Percentiles rank a stretch among this genome's conserved stretches.
Conservation (phyloP, 2,113 vertebrate genomes). For the Dipodomys stephensi region DNA sequence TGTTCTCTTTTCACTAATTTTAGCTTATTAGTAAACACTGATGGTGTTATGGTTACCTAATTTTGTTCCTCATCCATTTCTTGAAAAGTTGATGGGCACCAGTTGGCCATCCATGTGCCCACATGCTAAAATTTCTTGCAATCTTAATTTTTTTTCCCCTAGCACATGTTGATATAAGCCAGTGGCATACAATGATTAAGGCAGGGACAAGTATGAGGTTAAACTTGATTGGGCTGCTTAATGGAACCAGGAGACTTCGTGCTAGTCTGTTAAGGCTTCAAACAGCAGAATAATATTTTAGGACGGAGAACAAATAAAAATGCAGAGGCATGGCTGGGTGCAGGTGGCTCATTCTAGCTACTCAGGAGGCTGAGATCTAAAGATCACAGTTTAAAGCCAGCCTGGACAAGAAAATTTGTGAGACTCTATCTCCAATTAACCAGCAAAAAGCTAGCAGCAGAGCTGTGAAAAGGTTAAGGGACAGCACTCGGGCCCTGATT, state of each 20-base stretch:
- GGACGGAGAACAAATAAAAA: not conserved
- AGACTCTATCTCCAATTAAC: too few species aligned
- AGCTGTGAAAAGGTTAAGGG: too few species aligned
- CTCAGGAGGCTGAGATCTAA: too few species aligned
- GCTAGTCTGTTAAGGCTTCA: not conserved
- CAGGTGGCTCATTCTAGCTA: too few species aligned
- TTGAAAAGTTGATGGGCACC: not conserved
- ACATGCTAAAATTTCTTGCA: not conserved
- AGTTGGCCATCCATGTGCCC: too few species aligned
- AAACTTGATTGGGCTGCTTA: not conserved
- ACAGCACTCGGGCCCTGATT: too few species aligned
- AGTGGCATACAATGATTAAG: not conserved
- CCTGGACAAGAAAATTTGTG: too few species aligned
- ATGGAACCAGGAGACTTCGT: not conserved
- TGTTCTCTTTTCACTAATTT: not conserved
- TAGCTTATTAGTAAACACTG: slow-evolving; percentile 8
- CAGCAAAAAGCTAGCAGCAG: too few species aligned
- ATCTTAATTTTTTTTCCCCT: not conserved
- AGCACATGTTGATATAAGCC: not conserved
- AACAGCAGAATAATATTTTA: not conserved
- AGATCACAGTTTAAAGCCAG: too few species aligned
- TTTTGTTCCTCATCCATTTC: slow-evolving; percentile 42
- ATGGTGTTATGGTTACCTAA: not conserved
- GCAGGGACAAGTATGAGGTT: not conserved
- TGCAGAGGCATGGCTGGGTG: too few species aligned